phyloP scores from a whole-genome alignment of 2,888 invertebrate species.

The Leucophora obtusa region DNA sequence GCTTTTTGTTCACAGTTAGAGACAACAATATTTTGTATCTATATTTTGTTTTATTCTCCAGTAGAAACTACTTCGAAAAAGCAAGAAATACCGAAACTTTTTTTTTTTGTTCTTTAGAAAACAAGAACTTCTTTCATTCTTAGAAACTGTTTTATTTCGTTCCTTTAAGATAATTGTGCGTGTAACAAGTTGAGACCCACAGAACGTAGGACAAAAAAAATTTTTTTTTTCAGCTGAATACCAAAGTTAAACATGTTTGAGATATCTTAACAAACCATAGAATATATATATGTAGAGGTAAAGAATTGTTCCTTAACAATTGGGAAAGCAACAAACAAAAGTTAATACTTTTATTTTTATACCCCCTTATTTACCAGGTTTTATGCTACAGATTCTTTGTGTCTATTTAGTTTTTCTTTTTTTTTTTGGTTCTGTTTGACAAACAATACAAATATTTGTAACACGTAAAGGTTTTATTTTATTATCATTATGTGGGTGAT shows the following conservation, averaged over 20 bases:
- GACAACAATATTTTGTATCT: conserved; percentile 11
- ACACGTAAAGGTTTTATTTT: conserved; percentile 46
- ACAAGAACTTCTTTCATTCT: not conserved
- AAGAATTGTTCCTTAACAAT: not conserved
- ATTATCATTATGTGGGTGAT: conserved; percentile 44
- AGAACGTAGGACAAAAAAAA: not conserved
- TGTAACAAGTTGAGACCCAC: conserved; percentile 51
- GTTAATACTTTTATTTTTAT: conserved; percentile 27
- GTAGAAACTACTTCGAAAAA: not conserved
- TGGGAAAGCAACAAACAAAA: conserved; percentile 36
- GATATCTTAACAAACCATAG: conserved; percentile 2
- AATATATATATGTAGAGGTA: not conserved
- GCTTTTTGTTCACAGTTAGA: not conserved
- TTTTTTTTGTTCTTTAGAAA: not conserved
- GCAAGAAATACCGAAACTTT: not conserved
- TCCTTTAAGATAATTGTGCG: conserved; percentile 50
- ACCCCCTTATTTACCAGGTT: not conserved
- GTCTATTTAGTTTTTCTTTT: conserved; percentile 27
- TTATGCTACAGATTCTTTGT: conserved; percentile 5
- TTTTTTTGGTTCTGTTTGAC: conserved; percentile 21
- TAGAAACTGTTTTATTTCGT: not conserved
- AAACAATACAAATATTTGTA: conserved; percentile 50
- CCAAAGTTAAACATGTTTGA: conserved; percentile 11
- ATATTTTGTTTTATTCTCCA: not conserved
- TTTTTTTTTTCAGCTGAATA: not conserved